phyloP scores from a whole-genome alignment of 2,888 invertebrate species.

The Drosophila borealis region DNA sequence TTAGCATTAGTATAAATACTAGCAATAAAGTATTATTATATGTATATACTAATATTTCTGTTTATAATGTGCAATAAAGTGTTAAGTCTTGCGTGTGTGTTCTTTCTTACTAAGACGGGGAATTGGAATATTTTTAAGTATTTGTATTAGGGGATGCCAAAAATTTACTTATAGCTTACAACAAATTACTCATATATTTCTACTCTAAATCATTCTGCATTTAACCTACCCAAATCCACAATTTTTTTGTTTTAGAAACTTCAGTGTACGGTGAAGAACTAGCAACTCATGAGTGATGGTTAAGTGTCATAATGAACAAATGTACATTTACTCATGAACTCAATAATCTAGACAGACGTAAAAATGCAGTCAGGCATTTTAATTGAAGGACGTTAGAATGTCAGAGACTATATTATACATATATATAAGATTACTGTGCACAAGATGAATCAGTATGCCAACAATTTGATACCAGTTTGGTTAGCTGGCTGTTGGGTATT shows the following conservation, averaged over 20 bases:
- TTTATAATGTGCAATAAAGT: constrained; percentile 10
- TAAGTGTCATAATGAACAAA: constrained; percentile 3
- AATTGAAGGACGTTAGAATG: constrained; percentile 61
- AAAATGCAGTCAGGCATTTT: constrained; percentile 59
- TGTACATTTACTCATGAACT: constrained; percentile 4
- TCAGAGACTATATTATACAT: constrained; percentile 10
- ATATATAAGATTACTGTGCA: constrained; percentile 5
- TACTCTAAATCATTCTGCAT: too few species aligned
- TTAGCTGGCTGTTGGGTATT: constrained; percentile 11
- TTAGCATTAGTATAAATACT: constrained; percentile 12
- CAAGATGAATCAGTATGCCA: constrained; percentile 8
- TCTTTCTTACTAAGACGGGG: neutral
- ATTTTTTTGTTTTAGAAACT: too few species aligned
- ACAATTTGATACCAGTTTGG: constrained; percentile 46
- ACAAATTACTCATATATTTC: too few species aligned
- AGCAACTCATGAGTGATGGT: neutral
- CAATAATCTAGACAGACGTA: constrained; percentile 17
- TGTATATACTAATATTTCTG: constrained; percentile 1
- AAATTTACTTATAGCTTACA: too few species aligned
- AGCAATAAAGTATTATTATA: constrained; percentile 6
- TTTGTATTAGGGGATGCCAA: neutral
- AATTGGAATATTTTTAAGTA: neutral
- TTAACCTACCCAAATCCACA: too few species aligned
- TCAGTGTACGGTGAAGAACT: neutral
- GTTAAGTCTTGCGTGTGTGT: constrained; percentile 4